These are phyloP conservation scores for Oncorhynchus gorbuscha DNA, from an alignment of 2,113 vertebrate genomes.

Conservation along the genomic window DNA sequence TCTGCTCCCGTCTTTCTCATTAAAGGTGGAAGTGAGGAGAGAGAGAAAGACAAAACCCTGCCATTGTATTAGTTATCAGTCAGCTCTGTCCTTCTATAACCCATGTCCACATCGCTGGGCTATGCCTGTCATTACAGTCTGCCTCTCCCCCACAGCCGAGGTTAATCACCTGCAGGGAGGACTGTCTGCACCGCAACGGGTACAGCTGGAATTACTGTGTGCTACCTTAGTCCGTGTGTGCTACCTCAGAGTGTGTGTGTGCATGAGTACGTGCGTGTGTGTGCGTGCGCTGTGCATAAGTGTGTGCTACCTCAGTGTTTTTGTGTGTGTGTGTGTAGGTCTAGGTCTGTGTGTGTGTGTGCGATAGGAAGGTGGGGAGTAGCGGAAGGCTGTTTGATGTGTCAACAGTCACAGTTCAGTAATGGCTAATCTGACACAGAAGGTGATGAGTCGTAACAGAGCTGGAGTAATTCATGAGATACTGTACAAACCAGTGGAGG, in stretches of 20 bases:
- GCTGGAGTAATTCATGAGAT: background rate
- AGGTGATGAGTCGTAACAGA: background rate
- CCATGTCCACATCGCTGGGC: background rate
- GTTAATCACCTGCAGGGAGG: background rate
- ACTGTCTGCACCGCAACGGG: background rate
- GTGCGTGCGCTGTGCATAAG: background rate
- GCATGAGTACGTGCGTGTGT: too few species aligned
- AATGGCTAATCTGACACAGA: background rate
- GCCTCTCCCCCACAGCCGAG: conserved; percentile 3
- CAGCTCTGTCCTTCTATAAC: background rate
- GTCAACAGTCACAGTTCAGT: background rate
- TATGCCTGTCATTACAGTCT: background rate
- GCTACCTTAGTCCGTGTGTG: too few species aligned
- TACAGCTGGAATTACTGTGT: background rate
- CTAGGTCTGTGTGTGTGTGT: background rate
- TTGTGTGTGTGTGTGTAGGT: too few species aligned
- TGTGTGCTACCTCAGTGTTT: conserved; percentile 2
- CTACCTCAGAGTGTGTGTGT: too few species aligned
- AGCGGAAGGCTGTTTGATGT: background rate
- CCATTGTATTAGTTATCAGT: conserved; percentile 34
- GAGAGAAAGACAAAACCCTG: conserved; percentile 32
- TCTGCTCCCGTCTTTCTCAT: conserved; percentile 6
- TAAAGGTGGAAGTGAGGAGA: conserved; percentile 5
- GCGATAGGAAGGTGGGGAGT: background rate
- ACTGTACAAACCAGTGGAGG: background rate